Evolutionary conservation across 2,888 invertebrate species (phyloP), one percentile per base, ranked within the genome.

Genomic region (Lithosia quadra): DNA sequence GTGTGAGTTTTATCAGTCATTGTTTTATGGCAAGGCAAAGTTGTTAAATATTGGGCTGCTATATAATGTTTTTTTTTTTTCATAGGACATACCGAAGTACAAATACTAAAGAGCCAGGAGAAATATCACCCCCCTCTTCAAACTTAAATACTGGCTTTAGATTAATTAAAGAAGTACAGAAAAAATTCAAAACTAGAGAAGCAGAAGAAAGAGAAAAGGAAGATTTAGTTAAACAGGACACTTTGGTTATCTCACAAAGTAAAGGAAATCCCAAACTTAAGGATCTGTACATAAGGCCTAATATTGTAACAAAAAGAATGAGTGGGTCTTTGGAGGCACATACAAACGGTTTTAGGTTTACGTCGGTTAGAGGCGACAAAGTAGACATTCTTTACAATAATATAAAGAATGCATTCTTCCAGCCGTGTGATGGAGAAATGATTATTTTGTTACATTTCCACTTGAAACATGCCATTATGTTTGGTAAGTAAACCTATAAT

Each of bases 401-500:
- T 92, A 99, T 99, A 80, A 99, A 99, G 90, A 99, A 99, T 90
- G 99, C 99, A 11, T 99, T 99, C 96, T 99, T 99, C 95, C 99
- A 99, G 95, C 99, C 99, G 0, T 99, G 99, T 87, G 99, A 99
- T 89, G 98, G 99, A 74, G 99, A 99, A 95, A 99, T 99, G 99
- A 99, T 99, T 70, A 99, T 99, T 87, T 95, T 99, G 34, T 95
- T 99, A 71, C 99, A 99, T 96, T 99, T 99, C 93, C 99, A 99
- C 95, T 96, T 99, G 73, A 99, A 99, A 96, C 99, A 99, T 90
- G 99, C 99, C 36, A 99, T 99, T 75, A 98, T 99, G 98, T 99
- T 99, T 95, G 99, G 99, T 81, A 92, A 96, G 92, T 88, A 63
- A 11, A 15, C 15, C 9, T 28, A 60, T 36, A 39, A 28, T 24